phyloP scores from a whole-genome alignment of 1,140 invertebrate species.

The Drosophila pallidifrons region DNA sequence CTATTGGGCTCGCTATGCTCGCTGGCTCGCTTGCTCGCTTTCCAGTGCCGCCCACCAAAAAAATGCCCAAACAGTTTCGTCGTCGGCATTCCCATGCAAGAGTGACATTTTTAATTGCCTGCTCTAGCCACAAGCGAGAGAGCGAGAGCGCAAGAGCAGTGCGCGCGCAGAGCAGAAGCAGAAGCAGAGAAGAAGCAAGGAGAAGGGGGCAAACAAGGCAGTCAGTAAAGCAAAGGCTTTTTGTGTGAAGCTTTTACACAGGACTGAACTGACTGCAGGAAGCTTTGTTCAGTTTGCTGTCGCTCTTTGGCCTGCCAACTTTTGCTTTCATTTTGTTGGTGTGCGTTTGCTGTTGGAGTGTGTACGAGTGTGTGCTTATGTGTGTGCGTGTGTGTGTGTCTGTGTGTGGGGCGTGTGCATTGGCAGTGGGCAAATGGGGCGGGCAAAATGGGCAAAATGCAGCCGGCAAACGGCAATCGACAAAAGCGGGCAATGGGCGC shows the following conservation, averaged over 20 bases:
- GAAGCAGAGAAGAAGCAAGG: neutral
- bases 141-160: conserved; percentile 37
- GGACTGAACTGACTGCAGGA: conserved; percentile 51
- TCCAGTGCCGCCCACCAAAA: conserved; percentile 72
- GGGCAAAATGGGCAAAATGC: conserved; percentile 1
- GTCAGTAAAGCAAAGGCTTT: neutral
- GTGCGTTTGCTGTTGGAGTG: conserved; percentile 30
- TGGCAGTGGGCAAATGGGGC: conserved; percentile 15
- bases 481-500: conserved; percentile 8
- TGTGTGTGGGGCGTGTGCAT: conserved; percentile 47
- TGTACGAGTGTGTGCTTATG: neutral
- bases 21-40: conserved; percentile 18
- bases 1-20: conserved; percentile 73
- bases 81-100: conserved; percentile 73
- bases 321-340: conserved; percentile 68
- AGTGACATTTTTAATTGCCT: conserved; percentile 79
- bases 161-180: neutral
- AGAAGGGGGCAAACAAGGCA: neutral
- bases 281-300: conserved; percentile 78
- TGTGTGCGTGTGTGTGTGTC: conserved; percentile 1
- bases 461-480: conserved; percentile 30
- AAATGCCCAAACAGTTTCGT: neutral
- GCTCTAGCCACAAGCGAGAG: conserved; percentile 38
- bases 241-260: conserved; percentile 56
- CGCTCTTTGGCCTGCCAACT: conserved; percentile 73